A percentile compares a stretch with the other conserved stretches of the same genome.
These are phyloP conservation scores for Echinops telfairi DNA, from an alignment of 2,113 vertebrate species.

Conservation along the genomic window DNA sequence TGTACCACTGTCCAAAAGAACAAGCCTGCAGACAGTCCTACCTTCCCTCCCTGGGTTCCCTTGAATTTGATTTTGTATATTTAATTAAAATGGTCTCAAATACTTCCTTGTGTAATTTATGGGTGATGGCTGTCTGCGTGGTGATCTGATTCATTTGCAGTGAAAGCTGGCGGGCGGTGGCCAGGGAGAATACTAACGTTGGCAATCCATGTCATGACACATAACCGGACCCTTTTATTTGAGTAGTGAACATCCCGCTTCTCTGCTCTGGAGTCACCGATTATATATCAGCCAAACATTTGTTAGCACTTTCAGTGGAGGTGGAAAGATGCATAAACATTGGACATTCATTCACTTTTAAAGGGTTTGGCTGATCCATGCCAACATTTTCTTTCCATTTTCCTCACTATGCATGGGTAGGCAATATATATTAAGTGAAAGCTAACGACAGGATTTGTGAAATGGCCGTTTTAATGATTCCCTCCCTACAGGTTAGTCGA, in stretches of 20 bases:
- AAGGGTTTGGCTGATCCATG: constrained; percentile 58
- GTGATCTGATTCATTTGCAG: constrained; percentile 22
- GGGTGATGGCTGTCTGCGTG: constrained; percentile 29
- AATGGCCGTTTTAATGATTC: neutral
- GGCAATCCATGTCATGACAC: constrained; percentile 10
- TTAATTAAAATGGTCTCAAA: constrained; percentile 73
- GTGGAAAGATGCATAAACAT: constrained; percentile 22
- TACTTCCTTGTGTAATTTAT: constrained; percentile 67
- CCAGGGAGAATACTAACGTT: neutral
- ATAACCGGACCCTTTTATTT: neutral
- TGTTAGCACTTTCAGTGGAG: constrained; percentile 56
- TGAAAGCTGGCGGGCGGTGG: neutral
- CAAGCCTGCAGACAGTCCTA: constrained; percentile 23
- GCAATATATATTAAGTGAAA: neutral
- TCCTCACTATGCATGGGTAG: constrained; percentile 48
- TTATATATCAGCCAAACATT: constrained; percentile 12
- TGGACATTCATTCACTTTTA: constrained; percentile 35
- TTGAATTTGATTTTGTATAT: constrained; percentile 71
- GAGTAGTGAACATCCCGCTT: neutral
- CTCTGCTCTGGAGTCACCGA: constrained; percentile 6
- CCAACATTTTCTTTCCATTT: constrained; percentile 12
- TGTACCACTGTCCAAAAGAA: constrained; percentile 68
- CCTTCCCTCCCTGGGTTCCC: constrained; percentile 23
- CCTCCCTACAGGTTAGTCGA: neutral
- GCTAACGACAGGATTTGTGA: neutral